These are phyloP conservation scores for Ceramica pisi DNA, from an alignment of 2,888 invertebrate species.

Conservation along the genomic window DNA sequence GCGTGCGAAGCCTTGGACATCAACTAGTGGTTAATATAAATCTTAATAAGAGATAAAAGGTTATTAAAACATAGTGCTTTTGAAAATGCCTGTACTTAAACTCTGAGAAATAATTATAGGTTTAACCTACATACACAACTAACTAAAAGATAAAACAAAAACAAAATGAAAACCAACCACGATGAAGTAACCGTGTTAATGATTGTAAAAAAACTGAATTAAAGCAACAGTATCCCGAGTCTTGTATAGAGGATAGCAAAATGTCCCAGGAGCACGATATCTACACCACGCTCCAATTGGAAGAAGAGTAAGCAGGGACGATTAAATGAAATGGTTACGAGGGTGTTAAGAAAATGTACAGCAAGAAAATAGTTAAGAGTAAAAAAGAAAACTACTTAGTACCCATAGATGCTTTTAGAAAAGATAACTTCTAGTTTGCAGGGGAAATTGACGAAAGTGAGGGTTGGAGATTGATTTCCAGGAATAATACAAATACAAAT, in stretches of 20 bases:
- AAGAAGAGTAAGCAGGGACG: conserved; percentile 40
- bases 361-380: conserved; percentile 11
- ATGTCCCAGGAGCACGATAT: conserved; percentile 42
- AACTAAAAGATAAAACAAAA: conserved; percentile 9
- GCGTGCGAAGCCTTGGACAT: too few relatives aligned
- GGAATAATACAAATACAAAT: not conserved
- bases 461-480: not conserved
- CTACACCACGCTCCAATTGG: conserved; percentile 50
- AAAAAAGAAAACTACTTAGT: conserved; percentile 8
- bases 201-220: conserved; percentile 34
- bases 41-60: too few relatives aligned
- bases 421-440: not conserved
- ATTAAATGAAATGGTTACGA: conserved; percentile 57
- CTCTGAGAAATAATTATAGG: too few relatives aligned
- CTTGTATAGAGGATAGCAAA: conserved; percentile 25
- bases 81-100: too few relatives aligned
- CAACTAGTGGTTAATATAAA: too few relatives aligned
- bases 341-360: conserved; percentile 43
- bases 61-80: too few relatives aligned
- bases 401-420: not conserved
- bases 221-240: conserved; percentile 16
- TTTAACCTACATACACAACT: not conserved
- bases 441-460: not conserved
- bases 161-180: conserved; percentile 25
- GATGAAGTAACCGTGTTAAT: conserved; percentile 36